Evolutionary conservation across 1,140 invertebrate species (phyloP), one percentile per base, ranked within the genome.

Genomic region (Heliconius hermathena): DNA sequence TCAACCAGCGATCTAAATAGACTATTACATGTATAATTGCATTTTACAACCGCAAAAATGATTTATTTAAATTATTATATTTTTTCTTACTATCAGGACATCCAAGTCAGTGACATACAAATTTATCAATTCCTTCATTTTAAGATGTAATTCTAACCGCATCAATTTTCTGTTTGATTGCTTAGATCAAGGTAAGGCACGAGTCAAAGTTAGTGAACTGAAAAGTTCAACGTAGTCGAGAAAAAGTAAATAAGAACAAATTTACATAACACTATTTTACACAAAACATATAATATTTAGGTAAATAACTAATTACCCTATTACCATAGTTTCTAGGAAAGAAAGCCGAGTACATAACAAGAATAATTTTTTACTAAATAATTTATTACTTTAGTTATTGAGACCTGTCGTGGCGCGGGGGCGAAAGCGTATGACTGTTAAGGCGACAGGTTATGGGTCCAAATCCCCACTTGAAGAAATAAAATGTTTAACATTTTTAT

Each of bases 101-200:
- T 76, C 66, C 71, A 77, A 87, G 88, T 87, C 87, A 88, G 79
- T 90, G 86, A 88, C 89, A 87, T 87, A 88, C 57, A 82, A 86
- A 85, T 78, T 83, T 80, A 86, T 76, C 77, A 77, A 88, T 81
- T 46, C 89, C 87, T 86, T 87, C 81, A 79, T 83, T 82, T 84
- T 82, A 79, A 78, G 80, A 85, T 84, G 81, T 79, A 80, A 85
- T 85, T 84, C 73, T 79, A 82, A 93, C 91, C 90, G 84, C 90
- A 92, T 88, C 84, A 89, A 92, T 93, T 94, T 94, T 93, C 91
- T 90, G 85, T 92, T 85, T 87, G 82, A 90, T 83, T 92, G 90
- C 80, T 79, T 82, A 83, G 83, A 87, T 81, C 77, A 82, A 84
- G 83, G 85, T 91, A 94, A 85, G 82, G 89, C 89, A 93, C 90